Base-by-base conservation (phyloP, 2,888 invertebrate species). In the Heliconius cydno region DNA sequence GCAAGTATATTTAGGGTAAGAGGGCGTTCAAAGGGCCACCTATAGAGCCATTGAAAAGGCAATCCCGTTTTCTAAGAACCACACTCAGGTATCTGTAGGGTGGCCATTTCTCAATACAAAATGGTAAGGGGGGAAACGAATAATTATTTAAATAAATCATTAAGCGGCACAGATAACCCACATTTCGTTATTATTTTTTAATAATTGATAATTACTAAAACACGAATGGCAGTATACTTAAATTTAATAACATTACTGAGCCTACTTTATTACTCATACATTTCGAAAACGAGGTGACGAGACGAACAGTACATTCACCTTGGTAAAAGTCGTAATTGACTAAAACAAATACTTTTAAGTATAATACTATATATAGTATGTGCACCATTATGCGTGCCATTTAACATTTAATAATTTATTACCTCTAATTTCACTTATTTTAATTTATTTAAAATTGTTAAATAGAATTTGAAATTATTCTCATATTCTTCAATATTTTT, bases 21-120 rank as follows among this genome's bases (percentile, higher is more conserved):
- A 73, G 41, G 66, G 75, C 46, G 28, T 52, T 72, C 66, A 78
- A 80, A 80, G 72, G 78, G 46, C 76, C 76, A 68, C 65, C 78
- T 70, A 70, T 73, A 68, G 68, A 67, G 81, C 52, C 68, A 66
- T 77, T 78, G 70, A 78, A 80, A 81, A 78, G 65, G 76, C 78
- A 80, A 78, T 81, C 80, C 80, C 80, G 72, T 78, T 78, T 81
- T 81, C 81, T 81, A 57, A 66, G 81, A 81, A 81, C 70, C 68
- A 46, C 41, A 57, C 72, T 70, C 81, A 80, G 80, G 81, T 81
- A 81, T 76, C 75, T 66, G 30, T 77, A 74, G 60, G 78, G 78
- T 74, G 73, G 65, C 76, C 63, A 70, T 52, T 73, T 65, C n/a
- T 57, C 34, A 10, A 22, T 70, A 65, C 46, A 22, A 28, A 34